Conservation (phyloP, 2,797 vertebrate species). For the Myotis pilosus region DNA sequence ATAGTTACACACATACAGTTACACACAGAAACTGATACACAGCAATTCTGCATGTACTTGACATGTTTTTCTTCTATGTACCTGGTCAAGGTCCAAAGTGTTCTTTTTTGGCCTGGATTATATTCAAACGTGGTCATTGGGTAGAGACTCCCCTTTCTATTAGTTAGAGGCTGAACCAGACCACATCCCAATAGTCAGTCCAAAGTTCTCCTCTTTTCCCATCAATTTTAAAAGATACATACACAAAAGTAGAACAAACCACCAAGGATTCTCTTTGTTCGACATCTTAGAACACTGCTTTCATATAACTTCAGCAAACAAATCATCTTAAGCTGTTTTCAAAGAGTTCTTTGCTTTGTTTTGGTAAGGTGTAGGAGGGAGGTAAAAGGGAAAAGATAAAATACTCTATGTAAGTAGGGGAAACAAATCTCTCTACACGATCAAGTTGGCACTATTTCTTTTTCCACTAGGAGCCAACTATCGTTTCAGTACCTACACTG, state of each 20-base stretch:
- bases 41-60: not conserved
- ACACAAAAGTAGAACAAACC: not conserved
- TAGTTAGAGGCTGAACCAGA: not conserved
- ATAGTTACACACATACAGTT: not conserved
- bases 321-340: not conserved
- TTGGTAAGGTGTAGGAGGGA: not conserved
- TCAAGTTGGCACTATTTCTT: not conserved
- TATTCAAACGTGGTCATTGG: not conserved
- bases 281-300: constrained; percentile 12
- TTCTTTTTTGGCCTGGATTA: not conserved
- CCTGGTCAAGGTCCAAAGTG: not conserved
- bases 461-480: not conserved
- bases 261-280: not conserved
- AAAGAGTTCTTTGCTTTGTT: not conserved
- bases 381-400: not conserved
- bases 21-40: not conserved
- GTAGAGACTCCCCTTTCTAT: not conserved
- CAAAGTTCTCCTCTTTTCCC: not conserved
- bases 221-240: not conserved
- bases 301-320: constrained; percentile 18
- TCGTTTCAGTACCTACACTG: not conserved
- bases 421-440: not conserved
- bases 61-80: not conserved
- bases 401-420: not conserved
- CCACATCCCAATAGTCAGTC: not conserved